phyloP scores from a whole-genome alignment of 2,113 vertebrate species.

The Ammodytes dubius region DNA sequence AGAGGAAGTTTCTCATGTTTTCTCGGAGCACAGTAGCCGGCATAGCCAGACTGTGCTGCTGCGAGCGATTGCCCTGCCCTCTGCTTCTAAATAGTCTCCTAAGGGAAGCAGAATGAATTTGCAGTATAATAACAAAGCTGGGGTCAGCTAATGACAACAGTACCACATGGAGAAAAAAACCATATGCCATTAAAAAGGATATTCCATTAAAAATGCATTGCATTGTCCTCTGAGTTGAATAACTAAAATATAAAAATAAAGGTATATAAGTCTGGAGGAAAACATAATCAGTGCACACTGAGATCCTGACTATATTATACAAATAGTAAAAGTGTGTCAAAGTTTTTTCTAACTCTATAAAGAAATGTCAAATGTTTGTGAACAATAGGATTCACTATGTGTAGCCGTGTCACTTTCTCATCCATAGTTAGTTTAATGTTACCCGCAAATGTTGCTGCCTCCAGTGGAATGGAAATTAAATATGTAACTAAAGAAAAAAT shows the following conservation, averaged over 20 bases:
- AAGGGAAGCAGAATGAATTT: conserved; percentile 69
- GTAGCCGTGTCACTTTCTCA: background rate
- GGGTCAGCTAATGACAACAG: conserved; percentile 67
- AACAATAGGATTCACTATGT: background rate
- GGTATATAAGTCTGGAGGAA: background rate
- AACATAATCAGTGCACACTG: background rate
- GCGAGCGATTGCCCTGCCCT: conserved; percentile 75
- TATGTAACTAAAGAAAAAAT: conserved; percentile 30
- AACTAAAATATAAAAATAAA: background rate
- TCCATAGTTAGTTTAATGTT: background rate
- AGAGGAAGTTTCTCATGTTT: conserved; percentile 84
- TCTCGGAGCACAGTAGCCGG: conserved; percentile 77
- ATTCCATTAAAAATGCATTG: conserved; percentile 34
- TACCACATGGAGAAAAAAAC: conserved; percentile 58
- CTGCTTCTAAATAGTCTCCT: conserved; percentile 70
- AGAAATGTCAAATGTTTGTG: background rate
- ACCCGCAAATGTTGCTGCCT: background rate
- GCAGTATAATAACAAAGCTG: conserved; percentile 72
- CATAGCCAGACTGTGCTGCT: conserved; percentile 69
- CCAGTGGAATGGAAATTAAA: conserved; percentile 28
- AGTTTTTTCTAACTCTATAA: background rate
- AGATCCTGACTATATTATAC: background rate
- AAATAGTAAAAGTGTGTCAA: conserved; percentile 41
- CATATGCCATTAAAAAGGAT: background rate
- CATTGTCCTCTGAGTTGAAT: background rate